Evolutionary conservation across 2,797 vertebrate genomes (phyloP).

Genomic region (Sebastes ruberrimus): DNA sequence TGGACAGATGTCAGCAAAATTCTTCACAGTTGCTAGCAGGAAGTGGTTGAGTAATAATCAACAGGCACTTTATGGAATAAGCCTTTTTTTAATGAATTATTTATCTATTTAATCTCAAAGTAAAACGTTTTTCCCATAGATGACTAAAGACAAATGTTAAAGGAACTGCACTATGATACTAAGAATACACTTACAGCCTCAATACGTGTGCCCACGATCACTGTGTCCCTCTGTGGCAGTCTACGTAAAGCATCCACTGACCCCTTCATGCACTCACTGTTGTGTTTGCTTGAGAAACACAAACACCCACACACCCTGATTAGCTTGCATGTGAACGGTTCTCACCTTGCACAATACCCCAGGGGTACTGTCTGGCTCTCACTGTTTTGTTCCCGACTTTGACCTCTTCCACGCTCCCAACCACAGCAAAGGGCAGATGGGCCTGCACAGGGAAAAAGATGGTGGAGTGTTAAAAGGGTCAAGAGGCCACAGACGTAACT

Average conservation of each 20-base stretch:
- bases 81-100: neutral
- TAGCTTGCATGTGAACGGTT: constrained; percentile 11
- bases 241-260: neutral
- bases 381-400: constrained; percentile 99
- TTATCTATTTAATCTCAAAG: neutral
- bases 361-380: constrained; percentile 96
- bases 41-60: neutral
- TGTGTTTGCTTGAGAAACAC: neutral
- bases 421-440: constrained; percentile 97
- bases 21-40: neutral
- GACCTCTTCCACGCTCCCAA: constrained; percentile 97
- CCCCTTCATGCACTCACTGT: neutral
- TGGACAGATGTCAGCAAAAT: neutral
- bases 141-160: neutral
- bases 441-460: constrained; percentile 79
- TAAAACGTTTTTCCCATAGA: neutral
- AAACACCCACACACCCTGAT: neutral
- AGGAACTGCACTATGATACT: neutral
- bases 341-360: constrained; percentile 99
- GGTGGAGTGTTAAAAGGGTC: neutral
- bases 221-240: no score
- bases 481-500: constrained; percentile 8
- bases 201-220: neutral
- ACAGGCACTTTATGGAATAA: neutral
- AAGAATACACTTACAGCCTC: neutral